Percentiles rank a stretch among this genome's conserved stretches.
These are phyloP conservation scores for Onthophagus taurus DNA, from an alignment of 1,140 invertebrate species.

Conservation along the genomic window DNA sequence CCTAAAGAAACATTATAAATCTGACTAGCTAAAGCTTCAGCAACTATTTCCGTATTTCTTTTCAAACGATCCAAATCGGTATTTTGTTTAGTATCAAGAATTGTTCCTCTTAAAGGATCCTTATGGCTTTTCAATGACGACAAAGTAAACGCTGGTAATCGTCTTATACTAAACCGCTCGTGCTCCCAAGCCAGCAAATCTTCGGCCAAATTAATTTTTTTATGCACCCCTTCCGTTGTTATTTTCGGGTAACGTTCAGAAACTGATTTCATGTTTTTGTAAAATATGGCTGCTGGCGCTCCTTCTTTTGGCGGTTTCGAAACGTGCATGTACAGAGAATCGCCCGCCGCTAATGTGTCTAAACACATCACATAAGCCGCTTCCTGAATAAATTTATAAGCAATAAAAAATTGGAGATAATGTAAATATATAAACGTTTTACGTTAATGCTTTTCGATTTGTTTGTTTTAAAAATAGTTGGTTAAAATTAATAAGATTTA, in stretches of 20 bases:
- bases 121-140: constrained; percentile 64
- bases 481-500: no score
- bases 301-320: constrained; percentile 92
- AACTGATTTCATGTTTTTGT: constrained; percentile 56
- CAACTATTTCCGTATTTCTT: constrained; percentile 65
- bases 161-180: constrained; percentile 86
- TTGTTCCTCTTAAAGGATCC: constrained; percentile 48
- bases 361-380: constrained; percentile 85
- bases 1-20: constrained; percentile 72
- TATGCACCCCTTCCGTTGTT: constrained; percentile 75
- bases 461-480: no score
- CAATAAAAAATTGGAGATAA: not conserved
- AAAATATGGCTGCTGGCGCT: constrained; percentile 60
- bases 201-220: constrained; percentile 96
- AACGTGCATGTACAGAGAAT: constrained; percentile 78
- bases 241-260: constrained; percentile 41
- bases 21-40: constrained; percentile 73
- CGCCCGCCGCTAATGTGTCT: constrained; percentile 68
- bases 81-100: constrained; percentile 51
- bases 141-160: constrained; percentile 84
- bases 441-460: no score
- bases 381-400: constrained; percentile 50
- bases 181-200: constrained; percentile 91
- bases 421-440: no score
- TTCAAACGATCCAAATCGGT: constrained; percentile 52